A percentile compares a stretch with the other conserved stretches of the same genome.
Conservation (phyloP, 1,140 invertebrate genomes). For the Mamestra configurata region DNA sequence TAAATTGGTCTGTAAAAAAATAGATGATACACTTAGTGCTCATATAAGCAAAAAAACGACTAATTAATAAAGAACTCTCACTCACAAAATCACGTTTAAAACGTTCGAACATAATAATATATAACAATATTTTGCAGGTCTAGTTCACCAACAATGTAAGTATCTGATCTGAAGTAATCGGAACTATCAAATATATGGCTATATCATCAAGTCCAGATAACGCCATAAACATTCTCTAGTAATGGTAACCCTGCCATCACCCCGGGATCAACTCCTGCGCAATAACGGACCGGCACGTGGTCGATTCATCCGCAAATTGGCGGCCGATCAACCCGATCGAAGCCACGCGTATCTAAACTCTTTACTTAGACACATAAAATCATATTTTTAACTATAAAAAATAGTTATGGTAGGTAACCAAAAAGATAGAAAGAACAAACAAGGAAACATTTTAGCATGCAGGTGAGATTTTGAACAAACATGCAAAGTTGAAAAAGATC, state of each 20-base stretch:
- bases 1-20: too few species aligned
- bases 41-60: too few species aligned
- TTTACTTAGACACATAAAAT: background rate
- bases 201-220: background rate
- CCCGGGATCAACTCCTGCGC: constrained; percentile 36
- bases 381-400: background rate
- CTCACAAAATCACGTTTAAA: too few species aligned
- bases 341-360: constrained; percentile 1
- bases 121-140: background rate
- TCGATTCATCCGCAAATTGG: constrained; percentile 67
- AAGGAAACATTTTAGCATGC: too few species aligned
- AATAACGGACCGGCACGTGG: constrained; percentile 64
- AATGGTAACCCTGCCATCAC: constrained; percentile 1
- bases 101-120: too few species aligned
- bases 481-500: too few species aligned
- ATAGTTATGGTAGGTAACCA: background rate
- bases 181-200: background rate
- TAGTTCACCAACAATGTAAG: background rate
- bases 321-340: constrained; percentile 51
- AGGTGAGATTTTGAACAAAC: too few species aligned
- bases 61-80: too few species aligned
- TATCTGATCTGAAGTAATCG: background rate
- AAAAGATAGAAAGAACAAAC: too few species aligned
- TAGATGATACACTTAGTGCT: too few species aligned
- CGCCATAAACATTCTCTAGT: constrained; percentile 18